These are phyloP conservation scores for Blastomussa wellsi DNA, from an alignment of 92 coral and sea anemone genomes.

Conservation along the genomic window DNA sequence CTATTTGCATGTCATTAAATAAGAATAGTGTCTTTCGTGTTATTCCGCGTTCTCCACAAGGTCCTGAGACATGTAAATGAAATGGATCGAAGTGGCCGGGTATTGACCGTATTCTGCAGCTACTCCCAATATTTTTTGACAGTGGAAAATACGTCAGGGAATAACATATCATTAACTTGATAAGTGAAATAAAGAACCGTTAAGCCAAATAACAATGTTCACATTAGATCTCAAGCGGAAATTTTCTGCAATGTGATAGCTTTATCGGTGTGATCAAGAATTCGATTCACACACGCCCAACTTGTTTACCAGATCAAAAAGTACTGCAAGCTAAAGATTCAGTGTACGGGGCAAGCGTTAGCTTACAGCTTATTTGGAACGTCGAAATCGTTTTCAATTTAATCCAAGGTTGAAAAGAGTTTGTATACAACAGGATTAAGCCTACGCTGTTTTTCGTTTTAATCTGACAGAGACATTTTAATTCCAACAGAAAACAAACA, in stretches of 20 bases:
- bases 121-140: neutral
- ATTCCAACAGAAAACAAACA: constrained; percentile 18
- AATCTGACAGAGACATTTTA: constrained; percentile 30
- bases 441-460: constrained; percentile 25
- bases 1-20: no score
- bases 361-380: neutral
- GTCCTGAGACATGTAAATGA: no score
- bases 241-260: neutral
- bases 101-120: no score
- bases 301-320: neutral
- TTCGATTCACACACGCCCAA: constrained; percentile 1
- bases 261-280: neutral
- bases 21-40: no score
- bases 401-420: constrained; percentile 16
- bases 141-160: neutral
- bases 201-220: neutral
- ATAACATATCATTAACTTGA: neutral
- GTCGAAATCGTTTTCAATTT: neutral
- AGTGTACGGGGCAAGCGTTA: neutral
- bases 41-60: no score
- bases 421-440: constrained; percentile 30
- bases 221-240: neutral
- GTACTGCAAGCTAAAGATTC: neutral
- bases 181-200: neutral
- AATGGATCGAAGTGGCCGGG: no score